These are phyloP conservation scores for Papilio xuthus DNA, from an alignment of 1,140 invertebrate species.

Conservation along the genomic window DNA sequence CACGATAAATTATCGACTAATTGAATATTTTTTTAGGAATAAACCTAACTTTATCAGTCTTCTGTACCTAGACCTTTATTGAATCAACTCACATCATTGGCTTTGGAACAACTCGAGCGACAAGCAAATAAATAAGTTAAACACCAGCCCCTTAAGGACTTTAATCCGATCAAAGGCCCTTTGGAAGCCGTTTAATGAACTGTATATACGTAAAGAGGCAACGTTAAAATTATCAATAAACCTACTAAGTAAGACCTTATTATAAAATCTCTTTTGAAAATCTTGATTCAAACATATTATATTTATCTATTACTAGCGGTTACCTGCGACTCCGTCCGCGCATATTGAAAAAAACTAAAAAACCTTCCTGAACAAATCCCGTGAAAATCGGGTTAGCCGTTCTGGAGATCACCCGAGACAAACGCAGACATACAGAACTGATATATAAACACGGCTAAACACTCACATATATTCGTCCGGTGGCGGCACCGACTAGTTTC, in stretches of 20 bases:
- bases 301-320: not conserved
- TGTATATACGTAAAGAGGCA: not conserved
- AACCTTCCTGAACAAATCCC: no score
- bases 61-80: not conserved
- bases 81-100: constrained; percentile 14
- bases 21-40: not conserved
- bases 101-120: constrained; percentile 8
- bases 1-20: no score
- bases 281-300: no score
- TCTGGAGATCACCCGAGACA: no score
- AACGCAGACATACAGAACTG: no score
- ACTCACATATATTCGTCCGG: no score
- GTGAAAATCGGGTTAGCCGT: no score
- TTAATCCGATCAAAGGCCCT: constrained; percentile 10
- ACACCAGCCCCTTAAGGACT: constrained; percentile 21
- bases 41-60: not conserved
- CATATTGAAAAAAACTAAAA: no score
- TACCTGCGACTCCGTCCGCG: not conserved
- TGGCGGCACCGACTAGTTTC: no score
- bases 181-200: constrained; percentile 17
- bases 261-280: not conserved
- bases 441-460: no score
- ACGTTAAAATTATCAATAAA: not conserved
- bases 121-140: constrained; percentile 22
- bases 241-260: not conserved